Evolutionary conservation across 2,113 vertebrate species (phyloP).

Genomic region (Strix aluco): DNA sequence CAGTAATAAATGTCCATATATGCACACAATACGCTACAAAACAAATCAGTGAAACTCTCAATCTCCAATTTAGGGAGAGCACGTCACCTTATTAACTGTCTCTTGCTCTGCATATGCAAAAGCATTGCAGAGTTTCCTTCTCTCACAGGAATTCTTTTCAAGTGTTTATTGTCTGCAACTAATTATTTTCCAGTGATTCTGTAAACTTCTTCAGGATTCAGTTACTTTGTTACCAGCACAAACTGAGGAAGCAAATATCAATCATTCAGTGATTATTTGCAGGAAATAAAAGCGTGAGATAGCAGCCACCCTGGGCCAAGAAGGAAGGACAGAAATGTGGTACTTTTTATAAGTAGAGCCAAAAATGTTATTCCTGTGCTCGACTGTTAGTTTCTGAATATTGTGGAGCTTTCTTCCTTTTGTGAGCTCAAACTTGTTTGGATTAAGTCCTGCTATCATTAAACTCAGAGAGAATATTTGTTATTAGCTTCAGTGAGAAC

Average conservation of each 20-base stretch:
- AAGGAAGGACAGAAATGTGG: constrained; percentile 7
- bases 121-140: background rate
- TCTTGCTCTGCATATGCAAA: background rate
- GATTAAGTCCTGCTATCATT: background rate
- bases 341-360: background rate
- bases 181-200: background rate
- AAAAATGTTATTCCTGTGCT: background rate
- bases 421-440: background rate
- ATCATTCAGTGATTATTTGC: constrained; percentile 11
- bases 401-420: background rate
- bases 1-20: constrained; percentile 3
- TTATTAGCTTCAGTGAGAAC: background rate
- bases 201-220: background rate
- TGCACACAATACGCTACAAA: background rate
- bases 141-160: background rate
- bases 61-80: background rate
- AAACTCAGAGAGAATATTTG: background rate
- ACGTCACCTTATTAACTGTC: background rate
- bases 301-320: background rate
- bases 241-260: constrained; percentile 24
- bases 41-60: background rate
- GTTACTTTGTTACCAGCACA: background rate
- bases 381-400: background rate
- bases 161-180: background rate
- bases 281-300: constrained; percentile 37